Evolutionary conservation across 2,888 invertebrate species (phyloP), one percentile per base, ranked within the genome.

Genomic region (Trissolcus brochymenae): DNA sequence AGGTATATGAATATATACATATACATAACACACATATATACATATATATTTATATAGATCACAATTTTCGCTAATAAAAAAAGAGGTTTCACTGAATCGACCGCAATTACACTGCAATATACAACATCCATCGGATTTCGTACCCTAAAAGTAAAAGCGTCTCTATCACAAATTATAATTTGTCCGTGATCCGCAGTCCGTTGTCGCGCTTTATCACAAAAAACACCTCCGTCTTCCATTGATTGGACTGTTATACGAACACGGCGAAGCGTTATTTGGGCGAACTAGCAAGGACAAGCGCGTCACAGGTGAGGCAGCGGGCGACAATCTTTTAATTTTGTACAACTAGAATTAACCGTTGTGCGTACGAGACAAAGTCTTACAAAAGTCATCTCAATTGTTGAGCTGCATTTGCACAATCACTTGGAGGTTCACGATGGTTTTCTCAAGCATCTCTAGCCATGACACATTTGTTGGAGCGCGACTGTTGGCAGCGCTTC

Each of bases 371-470:
- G 25, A 25, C 25, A 25, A 25, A 25, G 4, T 25, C 25, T 25
- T 25, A 25, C 25, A 25, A 25, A 25, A 25, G 25, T 25, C 25
- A 7, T 17, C 54, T 79, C 65, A 79, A 80, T 82, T 86, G 76
- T 87, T 87, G 60, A 82, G 81, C 83, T 88, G 88, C 77, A 88
- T 84, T 82, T 87, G 86, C 81, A 88, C 88, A 76, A 87, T 87
- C 82, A 87, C 84, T 76, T 88, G 88, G 49, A 90, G 81, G 81
- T 88, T 89, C 43, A 83, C 79, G 70, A 89, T 88, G 60, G 89
- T 89, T 78, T 88, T 89, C 77, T 89, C 89, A 65, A 90, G 84
- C 85, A 88, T 87, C 66, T 89, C 89, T 21, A 89, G 83, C 89
- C 89, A 89, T 50, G 89, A 88, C 17, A 87, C 83, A 56, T 84